Conservation (phyloP, 35 echinoderm and acorn worm species). For the Acanthaster planci region DNA sequence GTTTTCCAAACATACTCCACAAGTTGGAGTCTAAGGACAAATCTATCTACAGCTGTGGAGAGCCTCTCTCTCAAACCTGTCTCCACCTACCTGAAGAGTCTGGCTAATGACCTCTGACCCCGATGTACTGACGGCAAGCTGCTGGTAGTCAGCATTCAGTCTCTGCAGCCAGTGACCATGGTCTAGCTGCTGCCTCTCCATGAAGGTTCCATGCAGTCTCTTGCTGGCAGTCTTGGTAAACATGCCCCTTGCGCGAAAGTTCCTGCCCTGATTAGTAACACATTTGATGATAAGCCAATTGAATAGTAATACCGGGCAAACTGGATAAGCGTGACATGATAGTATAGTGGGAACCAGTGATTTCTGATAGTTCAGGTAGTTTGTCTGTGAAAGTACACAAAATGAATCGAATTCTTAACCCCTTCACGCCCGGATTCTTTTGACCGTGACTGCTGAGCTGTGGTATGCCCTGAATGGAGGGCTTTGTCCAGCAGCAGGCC, state of each 20-base stretch:
- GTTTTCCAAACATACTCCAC: too few species aligned
- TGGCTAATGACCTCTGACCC: background rate
- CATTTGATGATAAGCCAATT: background rate
- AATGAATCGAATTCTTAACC: too few species aligned
- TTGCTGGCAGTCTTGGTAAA: constrained; percentile 34
- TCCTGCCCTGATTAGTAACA: constrained; percentile 3
- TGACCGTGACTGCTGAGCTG: too few species aligned
- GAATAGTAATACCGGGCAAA: background rate
- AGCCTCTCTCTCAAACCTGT: background rate
- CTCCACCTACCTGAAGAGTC: background rate
- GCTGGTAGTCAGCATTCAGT: background rate
- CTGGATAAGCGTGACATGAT: background rate
- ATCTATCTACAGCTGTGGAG: too few species aligned
- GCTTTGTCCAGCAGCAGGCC: too few species aligned
- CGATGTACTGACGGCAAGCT: background rate
- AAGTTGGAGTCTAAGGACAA: too few species aligned
- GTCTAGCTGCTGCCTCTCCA: constrained; percentile 37
- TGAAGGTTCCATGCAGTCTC: constrained; percentile 42
- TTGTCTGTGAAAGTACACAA: too few species aligned
- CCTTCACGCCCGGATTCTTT: too few species aligned
- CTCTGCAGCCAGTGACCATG: constrained; percentile 17
- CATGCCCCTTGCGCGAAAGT: background rate
- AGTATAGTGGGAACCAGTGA: too few species aligned
- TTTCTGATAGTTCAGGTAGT: too few species aligned
- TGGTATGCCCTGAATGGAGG: too few species aligned